Base-by-base conservation (phyloP, 2,888 invertebrate species). In the Tipula lateralis region DNA sequence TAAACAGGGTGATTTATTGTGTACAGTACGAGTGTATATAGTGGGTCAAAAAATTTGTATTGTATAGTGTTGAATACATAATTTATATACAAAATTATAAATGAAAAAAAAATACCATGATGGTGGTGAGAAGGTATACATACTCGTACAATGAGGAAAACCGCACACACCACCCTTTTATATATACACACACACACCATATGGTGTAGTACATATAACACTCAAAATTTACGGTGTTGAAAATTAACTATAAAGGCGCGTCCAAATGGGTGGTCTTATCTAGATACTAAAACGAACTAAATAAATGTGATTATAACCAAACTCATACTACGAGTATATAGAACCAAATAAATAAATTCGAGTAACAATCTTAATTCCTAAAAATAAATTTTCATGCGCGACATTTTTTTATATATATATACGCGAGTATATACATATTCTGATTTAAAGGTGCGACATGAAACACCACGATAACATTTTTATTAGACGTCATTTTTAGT, bases 401-500 rank as follows among this genome's bases (percentile, higher is more conserved):
- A 82, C 82, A 82, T 82, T 82, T 82, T 82, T n/a, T 82, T 66
- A 6, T 16, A 16, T 16, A 16, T 44, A 7, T 36, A 9, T 36
- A 32, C 3, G 32, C 6, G 6, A 4, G 6, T 32, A 32, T 7
- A 16, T 44, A 16, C 7, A 16, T 44, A 82, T 82, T 82, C 32
- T 83, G 83, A 83, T 83, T 83, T 83, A 36, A 83, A 83, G 83
- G 83, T 83, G 83, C 83, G 83, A 83, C 83, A 83, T 83, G 83
- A 83, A 83, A 83, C 83, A 83, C 83, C 34, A 83, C 34, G 83
- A 83, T 83, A 83, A 83, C 83, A 83, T 83, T 83, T 83, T 83
- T 83, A 83, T 83, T 83, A 83, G 30, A 83, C 83, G 30, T 83
- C 34, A 83, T 83, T 34, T 83, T 32, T 83, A 30, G n/a, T 83